A percentile compares a stretch with the other conserved stretches of the same genome.
Evolutionary conservation across 2,113 vertebrate genomes (phyloP).

Genomic region (Pampusana beccarii): DNA sequence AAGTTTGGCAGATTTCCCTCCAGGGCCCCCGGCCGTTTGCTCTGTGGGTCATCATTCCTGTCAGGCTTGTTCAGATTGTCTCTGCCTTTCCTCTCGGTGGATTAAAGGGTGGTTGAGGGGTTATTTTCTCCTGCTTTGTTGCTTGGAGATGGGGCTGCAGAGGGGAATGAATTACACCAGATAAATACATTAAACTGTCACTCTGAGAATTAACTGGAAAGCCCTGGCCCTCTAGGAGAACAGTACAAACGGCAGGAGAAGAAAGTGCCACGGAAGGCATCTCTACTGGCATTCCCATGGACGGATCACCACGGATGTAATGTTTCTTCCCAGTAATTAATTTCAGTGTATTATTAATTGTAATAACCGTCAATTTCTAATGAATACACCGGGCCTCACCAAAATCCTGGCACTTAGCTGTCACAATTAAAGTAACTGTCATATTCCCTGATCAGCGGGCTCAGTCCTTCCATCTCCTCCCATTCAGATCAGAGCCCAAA

Average conservation of each 20-base stretch:
- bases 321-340: slow-evolving; percentile 28
- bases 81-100: not conserved
- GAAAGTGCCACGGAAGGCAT: not conserved
- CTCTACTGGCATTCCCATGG: not conserved
- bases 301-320: not conserved
- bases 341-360: slow-evolving; percentile 38
- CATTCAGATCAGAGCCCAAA: not conserved
- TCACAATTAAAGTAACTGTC: slow-evolving; percentile 28
- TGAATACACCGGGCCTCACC: not conserved
- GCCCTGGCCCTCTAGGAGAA: not conserved
- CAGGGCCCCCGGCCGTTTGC: slow-evolving; percentile 16
- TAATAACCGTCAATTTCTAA: slow-evolving; percentile 42
- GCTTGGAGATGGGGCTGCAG: slow-evolving; percentile 18
- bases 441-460: not conserved
- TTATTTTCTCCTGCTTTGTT: slow-evolving; percentile 35
- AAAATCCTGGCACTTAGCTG: not conserved
- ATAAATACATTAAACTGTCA: not conserved
- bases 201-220: not conserved
- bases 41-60: slow-evolving; percentile 48
- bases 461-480: not conserved
- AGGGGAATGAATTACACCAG: slow-evolving; percentile 9
- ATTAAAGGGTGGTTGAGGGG: slow-evolving; percentile 24
- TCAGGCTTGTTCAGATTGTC: slow-evolving; percentile 50
- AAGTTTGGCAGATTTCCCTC: not conserved
- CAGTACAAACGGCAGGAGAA: not conserved